Conservation (phyloP, 2,113 vertebrate species). For the Camelus bactrianus region DNA sequence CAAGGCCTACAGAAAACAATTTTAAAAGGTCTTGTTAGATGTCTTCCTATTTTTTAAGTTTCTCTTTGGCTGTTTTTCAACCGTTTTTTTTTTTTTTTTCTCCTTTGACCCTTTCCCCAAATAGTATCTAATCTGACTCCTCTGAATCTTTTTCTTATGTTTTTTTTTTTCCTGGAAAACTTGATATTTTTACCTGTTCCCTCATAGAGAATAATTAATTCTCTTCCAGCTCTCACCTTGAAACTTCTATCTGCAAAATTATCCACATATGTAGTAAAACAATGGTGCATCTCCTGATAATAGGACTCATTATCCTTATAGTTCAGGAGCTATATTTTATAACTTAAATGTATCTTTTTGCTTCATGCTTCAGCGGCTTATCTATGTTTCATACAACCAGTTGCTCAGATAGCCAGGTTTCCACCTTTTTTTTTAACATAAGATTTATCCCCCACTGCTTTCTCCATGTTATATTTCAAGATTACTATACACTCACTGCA, state of each 20-base stretch:
- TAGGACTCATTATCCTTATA: background rate
- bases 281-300: background rate
- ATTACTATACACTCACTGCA: background rate
- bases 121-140: background rate
- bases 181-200: background rate
- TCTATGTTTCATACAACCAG: background rate
- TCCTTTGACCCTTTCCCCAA: background rate
- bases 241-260: background rate
- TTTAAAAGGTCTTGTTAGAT: background rate
- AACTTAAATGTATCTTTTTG: slow-evolving; percentile 35
- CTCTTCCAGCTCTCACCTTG: background rate
- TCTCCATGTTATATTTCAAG: background rate
- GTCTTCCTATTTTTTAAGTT: background rate
- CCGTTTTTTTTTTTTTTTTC: too few species aligned
- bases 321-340: background rate
- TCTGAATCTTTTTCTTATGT: background rate
- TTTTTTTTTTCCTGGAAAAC: background rate
- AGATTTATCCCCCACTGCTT: background rate
- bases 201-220: slow-evolving; percentile 4
- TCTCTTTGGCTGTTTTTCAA: background rate
- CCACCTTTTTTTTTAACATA: background rate
- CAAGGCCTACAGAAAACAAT: background rate
- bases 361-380: background rate
- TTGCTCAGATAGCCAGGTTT: background rate
- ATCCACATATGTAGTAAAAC: background rate